These are phyloP conservation scores for Pandemis cinnamomeana DNA, from an alignment of 2,888 invertebrate species.

Conservation along the genomic window DNA sequence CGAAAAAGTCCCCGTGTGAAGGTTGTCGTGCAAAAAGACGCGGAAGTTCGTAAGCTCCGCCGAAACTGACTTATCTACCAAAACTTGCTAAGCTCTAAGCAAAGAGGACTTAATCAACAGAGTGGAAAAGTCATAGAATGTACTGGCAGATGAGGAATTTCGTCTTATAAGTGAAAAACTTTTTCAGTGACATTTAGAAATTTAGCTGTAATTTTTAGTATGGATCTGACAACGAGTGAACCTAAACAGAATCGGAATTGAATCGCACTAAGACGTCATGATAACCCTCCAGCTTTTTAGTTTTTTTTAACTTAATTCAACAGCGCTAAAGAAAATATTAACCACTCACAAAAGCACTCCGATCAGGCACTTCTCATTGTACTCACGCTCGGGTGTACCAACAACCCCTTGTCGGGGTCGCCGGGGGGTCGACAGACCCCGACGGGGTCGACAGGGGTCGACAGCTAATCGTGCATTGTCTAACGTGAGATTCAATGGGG, in stretches of 20 bases:
- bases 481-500: conserved; percentile 17
- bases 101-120: not conserved
- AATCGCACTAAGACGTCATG: no score
- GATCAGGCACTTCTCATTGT: not conserved
- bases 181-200: no score
- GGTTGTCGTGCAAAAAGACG: conserved; percentile 13
- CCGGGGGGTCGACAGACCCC: not conserved
- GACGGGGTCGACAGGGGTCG: conserved; percentile 13
- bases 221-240: no score
- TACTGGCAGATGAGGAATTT: no score
- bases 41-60: conserved; percentile 26
- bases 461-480: conserved; percentile 29
- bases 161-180: no score
- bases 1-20: not conserved
- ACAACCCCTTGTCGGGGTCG: conserved; percentile 1
- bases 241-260: no score
- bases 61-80: conserved; percentile 21
- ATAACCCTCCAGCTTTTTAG: no score
- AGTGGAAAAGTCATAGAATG: no score
- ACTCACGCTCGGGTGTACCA: conserved; percentile 5
- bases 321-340: conserved; percentile 1
- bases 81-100: conserved; percentile 31
- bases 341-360: not conserved
- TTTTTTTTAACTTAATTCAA: not conserved
- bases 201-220: no score